Evolutionary conservation across 1,140 invertebrate genomes (phyloP).

Genomic region (Drosophila grimshawi): DNA sequence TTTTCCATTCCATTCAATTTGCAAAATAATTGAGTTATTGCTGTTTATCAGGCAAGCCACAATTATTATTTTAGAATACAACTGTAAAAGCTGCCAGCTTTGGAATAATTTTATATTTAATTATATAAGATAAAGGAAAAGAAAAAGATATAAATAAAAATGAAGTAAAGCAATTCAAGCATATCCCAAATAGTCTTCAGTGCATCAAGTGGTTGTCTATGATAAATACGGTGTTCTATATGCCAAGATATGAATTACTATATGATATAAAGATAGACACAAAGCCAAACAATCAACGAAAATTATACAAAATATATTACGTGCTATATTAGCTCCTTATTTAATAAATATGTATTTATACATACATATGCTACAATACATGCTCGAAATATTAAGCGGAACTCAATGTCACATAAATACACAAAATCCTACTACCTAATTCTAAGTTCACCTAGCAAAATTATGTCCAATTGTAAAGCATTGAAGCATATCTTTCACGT

Average conservation of each 20-base stretch:
- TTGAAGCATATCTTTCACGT: constrained; percentile 38
- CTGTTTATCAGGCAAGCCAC: constrained; percentile 18
- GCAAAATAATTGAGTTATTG: constrained; percentile 16
- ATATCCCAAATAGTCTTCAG: constrained; percentile 81
- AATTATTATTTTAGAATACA: constrained; percentile 13
- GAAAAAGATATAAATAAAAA: constrained; percentile 22
- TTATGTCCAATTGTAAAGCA: constrained; percentile 69
- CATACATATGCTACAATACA: constrained; percentile 46
- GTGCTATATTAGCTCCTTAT: constrained; percentile 78
- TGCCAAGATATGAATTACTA: constrained; percentile 19
- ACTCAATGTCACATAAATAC: constrained; percentile 5
- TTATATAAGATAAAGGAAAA: constrained; percentile 17
- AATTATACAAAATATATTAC: constrained; percentile 59
- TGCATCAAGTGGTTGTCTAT: constrained; percentile 77
- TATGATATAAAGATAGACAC: constrained; percentile 32
- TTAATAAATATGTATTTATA: constrained; percentile 40
- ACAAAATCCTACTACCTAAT: constrained; percentile 32
- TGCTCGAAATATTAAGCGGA: constrained; percentile 27
- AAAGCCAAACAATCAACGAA: constrained; percentile 81
- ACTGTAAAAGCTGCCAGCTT: constrained; percentile 60
- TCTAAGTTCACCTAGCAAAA: constrained; percentile 68
- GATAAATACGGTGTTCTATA: constrained; percentile 49
- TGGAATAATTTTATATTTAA: constrained; percentile 52
- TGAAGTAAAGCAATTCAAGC: constrained; percentile 73
- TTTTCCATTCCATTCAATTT: not conserved